These are phyloP conservation scores for Tanypteryx hageni DNA, from an alignment of 2,888 invertebrate genomes.

Conservation along the genomic window DNA sequence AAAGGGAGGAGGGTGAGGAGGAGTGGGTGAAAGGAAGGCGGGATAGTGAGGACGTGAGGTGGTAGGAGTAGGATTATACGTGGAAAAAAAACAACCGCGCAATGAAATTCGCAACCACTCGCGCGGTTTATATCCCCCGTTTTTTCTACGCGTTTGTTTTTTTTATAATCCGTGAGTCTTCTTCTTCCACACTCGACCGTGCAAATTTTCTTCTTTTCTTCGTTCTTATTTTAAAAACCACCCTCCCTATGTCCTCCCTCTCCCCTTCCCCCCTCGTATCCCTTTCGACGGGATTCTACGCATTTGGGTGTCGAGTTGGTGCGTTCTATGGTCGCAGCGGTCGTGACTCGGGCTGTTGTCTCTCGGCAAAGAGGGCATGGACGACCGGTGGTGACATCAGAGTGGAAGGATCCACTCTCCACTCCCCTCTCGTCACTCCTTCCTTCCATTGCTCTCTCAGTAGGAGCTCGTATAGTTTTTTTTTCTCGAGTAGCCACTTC, in stretches of 20 bases:
- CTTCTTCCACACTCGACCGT: not conserved
- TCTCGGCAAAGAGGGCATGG: slow-evolving; percentile 41
- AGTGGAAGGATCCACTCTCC: not conserved
- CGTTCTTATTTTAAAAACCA: not conserved
- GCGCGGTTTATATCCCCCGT: not conserved
- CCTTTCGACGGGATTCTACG: not conserved
- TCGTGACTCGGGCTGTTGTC: no score
- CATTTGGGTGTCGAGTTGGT: not conserved
- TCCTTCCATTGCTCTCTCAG: not conserved
- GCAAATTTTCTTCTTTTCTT: not conserved
- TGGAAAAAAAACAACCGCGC: not conserved
- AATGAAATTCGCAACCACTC: slow-evolving; percentile 18
- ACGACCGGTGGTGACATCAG: slow-evolving; percentile 58
- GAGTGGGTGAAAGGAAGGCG: not conserved
- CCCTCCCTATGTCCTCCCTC: not conserved
- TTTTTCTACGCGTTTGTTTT: not conserved
- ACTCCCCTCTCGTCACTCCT: not conserved
- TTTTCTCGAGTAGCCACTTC: not conserved
- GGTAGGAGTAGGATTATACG: not conserved
- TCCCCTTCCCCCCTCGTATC: not conserved
- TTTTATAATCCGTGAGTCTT: not conserved
- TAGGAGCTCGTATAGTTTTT: not conserved
- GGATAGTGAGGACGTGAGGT: not conserved
- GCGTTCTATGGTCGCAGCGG: not conserved
- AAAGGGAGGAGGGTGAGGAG: not conserved